Evolutionary conservation across 2,888 invertebrate genomes (phyloP).

Genomic region (Hydropsyche betteni): DNA sequence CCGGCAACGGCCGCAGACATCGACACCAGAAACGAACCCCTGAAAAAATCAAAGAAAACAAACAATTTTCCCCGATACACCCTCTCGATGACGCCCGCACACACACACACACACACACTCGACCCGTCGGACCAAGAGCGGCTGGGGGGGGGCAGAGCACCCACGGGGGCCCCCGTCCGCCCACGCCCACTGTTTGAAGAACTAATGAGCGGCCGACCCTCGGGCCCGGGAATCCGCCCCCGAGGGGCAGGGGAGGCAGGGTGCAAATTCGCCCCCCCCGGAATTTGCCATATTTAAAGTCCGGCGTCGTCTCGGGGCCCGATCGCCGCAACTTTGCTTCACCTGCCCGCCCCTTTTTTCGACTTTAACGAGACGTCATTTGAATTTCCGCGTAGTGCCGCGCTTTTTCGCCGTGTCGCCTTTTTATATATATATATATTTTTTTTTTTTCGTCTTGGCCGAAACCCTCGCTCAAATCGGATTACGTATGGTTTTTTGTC

Average conservation of each 20-base stretch:
- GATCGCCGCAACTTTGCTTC: slow-evolving; percentile 13
- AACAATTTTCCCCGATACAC: too few relatives aligned
- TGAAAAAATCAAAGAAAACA: too few relatives aligned
- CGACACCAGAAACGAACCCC: too few relatives aligned
- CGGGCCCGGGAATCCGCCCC: slow-evolving; percentile 44
- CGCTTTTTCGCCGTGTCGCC: too few relatives aligned
- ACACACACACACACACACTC: too few relatives aligned
- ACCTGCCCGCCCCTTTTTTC: slow-evolving; percentile 33
- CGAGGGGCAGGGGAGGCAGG: neutral
- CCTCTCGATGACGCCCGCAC: too few relatives aligned
- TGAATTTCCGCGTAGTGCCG: slow-evolving; percentile 13
- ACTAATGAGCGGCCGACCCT: slow-evolving; percentile 50
- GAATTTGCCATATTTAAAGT: slow-evolving; percentile 41
- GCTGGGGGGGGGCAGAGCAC: neutral
- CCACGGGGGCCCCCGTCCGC: slow-evolving; percentile 33
- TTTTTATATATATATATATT: neutral
- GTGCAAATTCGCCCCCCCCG: slow-evolving; percentile 8
- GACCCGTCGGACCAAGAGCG: neutral
- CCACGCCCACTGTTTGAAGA: slow-evolving; percentile 50
- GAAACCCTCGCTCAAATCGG: slow-evolving; percentile 17
- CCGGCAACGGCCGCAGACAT: too few relatives aligned
- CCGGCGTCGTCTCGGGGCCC: slow-evolving; percentile 27
- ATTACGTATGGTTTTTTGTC: slow-evolving; percentile 21
- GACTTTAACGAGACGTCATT: slow-evolving; percentile 30
- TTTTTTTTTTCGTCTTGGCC: neutral